Base-by-base conservation (phyloP, 2,113 vertebrate species). In the Vulpes lagopus region DNA sequence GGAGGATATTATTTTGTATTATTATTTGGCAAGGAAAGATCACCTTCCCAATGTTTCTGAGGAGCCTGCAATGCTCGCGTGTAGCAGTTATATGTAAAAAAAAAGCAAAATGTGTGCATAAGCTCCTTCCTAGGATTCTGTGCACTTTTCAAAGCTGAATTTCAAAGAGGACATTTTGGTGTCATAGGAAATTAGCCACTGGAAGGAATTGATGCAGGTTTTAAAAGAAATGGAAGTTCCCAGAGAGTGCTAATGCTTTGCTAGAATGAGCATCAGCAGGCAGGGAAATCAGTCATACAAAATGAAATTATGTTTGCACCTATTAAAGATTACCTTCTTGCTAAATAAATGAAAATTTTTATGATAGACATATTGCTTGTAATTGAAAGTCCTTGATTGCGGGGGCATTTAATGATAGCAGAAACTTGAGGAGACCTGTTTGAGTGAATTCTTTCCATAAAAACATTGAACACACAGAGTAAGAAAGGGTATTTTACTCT, bases 271-370 rank as follows among this genome's bases (percentile, higher is more conserved):
- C 69, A 92, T 94, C 57, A 80, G 73, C 80, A 78, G 83, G 94
- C 95, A 98, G 90, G 96, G 96, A 90, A 97, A 96, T 97, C 97
- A 97, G 92, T 91, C 96, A 94, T 80, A 87, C 43, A 83, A 98
- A 98, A 98, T 96, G 69, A 98, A 96, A 96, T 98, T 97, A 97
- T 94, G 43, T 57, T 62, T 98, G 80, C 92, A 95, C 32, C 92
- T 97, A 90, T 92, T 90, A 94, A 98, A 89, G 53, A 93, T 95
- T 92, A 84, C 79, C 83, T 95, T 95, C 57, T 65, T 92, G 86
- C 80, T 95, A 97, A 96, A 93, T 88, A 96, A 96, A 94, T 65
- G 74, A 71, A 94, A 71, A 35, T 1, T 88, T 76, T 97, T 82
- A 78, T 94, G 88, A 85, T 85, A 91, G 83, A 86, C 64, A 55